Base-by-base conservation (phyloP, 2,797 vertebrate species). In the Chrosomus eos region DNA sequence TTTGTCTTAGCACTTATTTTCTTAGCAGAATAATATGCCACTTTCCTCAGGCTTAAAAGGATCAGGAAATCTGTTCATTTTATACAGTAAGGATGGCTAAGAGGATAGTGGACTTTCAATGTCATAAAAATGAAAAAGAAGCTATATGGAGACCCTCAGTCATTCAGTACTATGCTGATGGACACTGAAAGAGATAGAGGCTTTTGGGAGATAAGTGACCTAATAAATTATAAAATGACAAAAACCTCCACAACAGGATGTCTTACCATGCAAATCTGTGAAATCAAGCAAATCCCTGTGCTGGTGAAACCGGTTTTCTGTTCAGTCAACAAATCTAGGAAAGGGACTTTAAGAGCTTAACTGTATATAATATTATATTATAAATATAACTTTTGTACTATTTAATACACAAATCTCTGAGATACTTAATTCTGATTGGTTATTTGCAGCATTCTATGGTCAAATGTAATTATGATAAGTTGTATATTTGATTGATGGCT, bases 241-340 rank as follows among this genome's bases (percentile, higher is more conserved):
- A 45, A 58, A 70, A 68, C 33, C 7, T 58, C 14, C 19, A 73
- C 33, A 36, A 70, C 26, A 71, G 68, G 26, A 23, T 28, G 14
- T 66, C n/a, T 60, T 60, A 76, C 58, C 74, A 77, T 87, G 80
- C 85, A 88, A 78, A 84, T 86, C 14, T 31, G 33, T 48, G 28
- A 72, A 73, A 68, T 66, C 26, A 40, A 66, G 13, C 38, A 51
- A 80, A 80, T 80, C 3, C 2, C 0, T 10, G 68, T 31, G 58
- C 84, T 87, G 73, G 74, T n/a, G 28, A 67, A 83, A 89, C 87
- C 82, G 79, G 88, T 90, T 89, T 83, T 87, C 28, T 28, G 53
- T 71, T 85, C 36, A 68, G 31, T 72, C 21, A 81, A 84, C 80
- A 86, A 70, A 87, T 43, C 53, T 21, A 80, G 38, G 26, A 7